Conservation (phyloP, 2,888 invertebrate genomes). For the Nezara viridula region DNA sequence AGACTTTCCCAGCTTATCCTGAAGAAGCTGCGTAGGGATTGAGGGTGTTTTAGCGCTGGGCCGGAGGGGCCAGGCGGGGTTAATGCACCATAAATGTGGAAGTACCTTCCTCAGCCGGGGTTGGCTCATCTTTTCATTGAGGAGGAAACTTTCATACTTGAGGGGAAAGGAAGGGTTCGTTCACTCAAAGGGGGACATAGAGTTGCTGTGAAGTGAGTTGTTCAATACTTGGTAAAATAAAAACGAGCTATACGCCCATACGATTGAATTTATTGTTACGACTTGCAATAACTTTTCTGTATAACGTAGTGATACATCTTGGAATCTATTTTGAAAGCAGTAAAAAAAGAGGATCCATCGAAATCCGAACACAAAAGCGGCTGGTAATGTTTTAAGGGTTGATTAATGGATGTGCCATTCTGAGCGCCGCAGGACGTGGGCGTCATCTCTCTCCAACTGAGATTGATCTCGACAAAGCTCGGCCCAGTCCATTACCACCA, state of each 20-base stretch:
- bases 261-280: too few species aligned
- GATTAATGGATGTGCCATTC: conserved; percentile 35
- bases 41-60: background rate
- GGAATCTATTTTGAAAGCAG: background rate
- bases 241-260: too few species aligned
- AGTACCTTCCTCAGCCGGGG: background rate
- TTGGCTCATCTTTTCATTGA: conserved; percentile 28
- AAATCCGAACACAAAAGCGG: background rate
- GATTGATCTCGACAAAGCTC: background rate
- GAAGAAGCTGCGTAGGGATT: background rate
- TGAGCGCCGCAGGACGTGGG: background rate
- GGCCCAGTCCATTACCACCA: background rate
- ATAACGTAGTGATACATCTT: too few species aligned
- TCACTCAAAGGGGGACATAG: background rate
- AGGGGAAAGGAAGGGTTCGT: background rate
- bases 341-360: background rate
- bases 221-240: background rate
- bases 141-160: background rate
- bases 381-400: conserved; percentile 5
- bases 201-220: background rate
- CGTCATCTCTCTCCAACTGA: background rate
- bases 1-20: background rate
- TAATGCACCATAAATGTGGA: conserved; percentile 48
- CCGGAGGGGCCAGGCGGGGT: background rate
- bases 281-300: too few species aligned